Evolutionary conservation across 2,888 invertebrate genomes (phyloP).

Genomic region (Temnothorax rugatulus): DNA sequence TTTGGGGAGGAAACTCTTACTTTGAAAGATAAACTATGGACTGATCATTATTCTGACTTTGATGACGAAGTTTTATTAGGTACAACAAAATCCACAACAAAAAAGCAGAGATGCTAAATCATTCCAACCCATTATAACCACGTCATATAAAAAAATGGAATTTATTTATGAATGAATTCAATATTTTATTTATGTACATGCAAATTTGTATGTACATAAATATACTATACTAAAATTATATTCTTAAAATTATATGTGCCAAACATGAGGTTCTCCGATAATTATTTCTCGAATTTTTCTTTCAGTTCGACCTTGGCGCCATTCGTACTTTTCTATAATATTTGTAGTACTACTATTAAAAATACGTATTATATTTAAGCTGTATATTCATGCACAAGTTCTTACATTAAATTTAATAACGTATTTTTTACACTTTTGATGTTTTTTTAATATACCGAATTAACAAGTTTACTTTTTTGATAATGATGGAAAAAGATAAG

Average conservation of each 20-base stretch:
- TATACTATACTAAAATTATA: not conserved
- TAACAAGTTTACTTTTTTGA: constrained; percentile 13
- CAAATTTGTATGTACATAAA: not conserved
- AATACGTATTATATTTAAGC: constrained; percentile 29
- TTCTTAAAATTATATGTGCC: constrained; percentile 10
- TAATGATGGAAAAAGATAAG: not conserved
- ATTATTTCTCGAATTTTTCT: constrained; percentile 35
- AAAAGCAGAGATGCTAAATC: not conserved
- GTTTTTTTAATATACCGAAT: not conserved
- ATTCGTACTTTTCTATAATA: constrained; percentile 49
- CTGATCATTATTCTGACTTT: not conserved
- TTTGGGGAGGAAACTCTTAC: too few species aligned
- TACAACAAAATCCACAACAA: not conserved
- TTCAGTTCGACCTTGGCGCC: constrained; percentile 29
- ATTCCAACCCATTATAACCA: not conserved
- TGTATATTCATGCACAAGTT: constrained; percentile 51
- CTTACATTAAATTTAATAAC: constrained; percentile 20
- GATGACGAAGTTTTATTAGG: not conserved
- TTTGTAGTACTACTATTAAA: constrained; percentile 35
- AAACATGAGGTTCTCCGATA: not conserved
- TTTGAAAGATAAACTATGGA: not conserved
- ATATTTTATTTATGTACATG: not conserved
- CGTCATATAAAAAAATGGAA: not conserved
- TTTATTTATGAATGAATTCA: constrained; percentile 3
- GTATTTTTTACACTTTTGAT: not conserved